phyloP scores from a whole-genome alignment of 2,888 invertebrate genomes.

The Aradus depressus region DNA sequence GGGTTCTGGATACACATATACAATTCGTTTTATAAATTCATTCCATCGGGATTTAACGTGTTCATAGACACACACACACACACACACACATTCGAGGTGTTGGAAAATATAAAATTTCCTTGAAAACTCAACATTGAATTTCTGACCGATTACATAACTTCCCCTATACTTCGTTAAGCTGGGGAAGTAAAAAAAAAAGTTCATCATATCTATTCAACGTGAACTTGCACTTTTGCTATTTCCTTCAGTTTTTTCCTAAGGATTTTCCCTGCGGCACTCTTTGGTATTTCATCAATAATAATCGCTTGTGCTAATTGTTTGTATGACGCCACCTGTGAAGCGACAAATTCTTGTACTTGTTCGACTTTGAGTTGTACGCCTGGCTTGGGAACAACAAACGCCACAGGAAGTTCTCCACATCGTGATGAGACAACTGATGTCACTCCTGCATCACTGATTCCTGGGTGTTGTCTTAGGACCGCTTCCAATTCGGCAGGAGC shows the following conservation, averaged over 20 bases:
- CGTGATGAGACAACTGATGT: slow-evolving; percentile 58
- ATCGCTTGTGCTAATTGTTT: slow-evolving; percentile 22
- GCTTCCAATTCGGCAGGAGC: slow-evolving; percentile 24
- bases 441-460: slow-evolving; percentile 65
- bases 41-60: no score
- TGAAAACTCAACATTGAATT: no score
- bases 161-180: no score
- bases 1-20: no score
- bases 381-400: slow-evolving; percentile 55
- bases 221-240: slow-evolving; percentile 7
- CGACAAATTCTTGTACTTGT: slow-evolving; percentile 12
- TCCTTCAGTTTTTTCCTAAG: slow-evolving; percentile 21
- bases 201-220: not conserved
- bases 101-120: no score
- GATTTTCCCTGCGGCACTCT: slow-evolving; percentile 26
- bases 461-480: slow-evolving; percentile 43
- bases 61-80: no score
- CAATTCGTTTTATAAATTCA: no score
- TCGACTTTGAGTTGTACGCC: slow-evolving; percentile 30
- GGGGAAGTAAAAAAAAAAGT: no score
- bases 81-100: no score
- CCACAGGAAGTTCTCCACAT: slow-evolving; percentile 63
- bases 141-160: no score
- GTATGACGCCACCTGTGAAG: slow-evolving; percentile 18
- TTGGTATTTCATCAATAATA: slow-evolving; percentile 21